Base-by-base conservation (phyloP, 1,140 invertebrate genomes). In the Tetragonula clypearis region DNA sequence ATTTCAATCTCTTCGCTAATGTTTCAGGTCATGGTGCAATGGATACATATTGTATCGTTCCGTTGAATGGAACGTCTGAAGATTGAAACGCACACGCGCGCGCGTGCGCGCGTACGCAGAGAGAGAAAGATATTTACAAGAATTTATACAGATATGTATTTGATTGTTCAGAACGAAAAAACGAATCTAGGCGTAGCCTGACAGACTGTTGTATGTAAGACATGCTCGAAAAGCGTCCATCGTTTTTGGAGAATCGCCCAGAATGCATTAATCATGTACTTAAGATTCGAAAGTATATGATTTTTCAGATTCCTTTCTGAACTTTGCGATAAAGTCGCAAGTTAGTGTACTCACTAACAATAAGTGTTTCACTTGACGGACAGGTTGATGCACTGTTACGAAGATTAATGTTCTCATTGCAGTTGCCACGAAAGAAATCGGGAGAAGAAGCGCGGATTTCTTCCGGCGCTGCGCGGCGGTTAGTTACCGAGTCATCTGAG, bases 381-480 rank as follows among this genome's bases (percentile, higher is more conserved):
- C 79, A 81, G 91, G 83, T 88, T 89, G 88, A 91, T 84, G 90
- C 88, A 90, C 90, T 91, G 88, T 87, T 90, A 88, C 88, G 91
- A 92, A 90, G 91, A 92, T 92, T 91, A 92, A 93, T 89, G 89
- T 81, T 82, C 90, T 86, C 76, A 62, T 68, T 72, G 83, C 76
- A 58, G 69, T 66, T 56, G 62, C 41, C 58, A n/a, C 19, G 82
- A 83, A 74, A 88, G 87, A 87, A 87, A 84, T 75, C 73, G 66
- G 65, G 85, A 79, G 82, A 80, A 86, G 87, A 89, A 79, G 53
- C 87, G 75, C 68, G 80, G 85, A 85, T 86, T 90, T 88, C 85
- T 90, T 88, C 81, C 81, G 71, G 60, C 60, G 60, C 23, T 6
- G 41, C 41, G 41, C 41, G 41, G 53, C 55, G 62, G 58, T 26